Evolutionary conservation across 30 jellyfish, hydroid and myxozoan genomes (phyloP), one percentile per base, ranked within the genome.

Genomic region (Hydra vulgaris): DNA sequence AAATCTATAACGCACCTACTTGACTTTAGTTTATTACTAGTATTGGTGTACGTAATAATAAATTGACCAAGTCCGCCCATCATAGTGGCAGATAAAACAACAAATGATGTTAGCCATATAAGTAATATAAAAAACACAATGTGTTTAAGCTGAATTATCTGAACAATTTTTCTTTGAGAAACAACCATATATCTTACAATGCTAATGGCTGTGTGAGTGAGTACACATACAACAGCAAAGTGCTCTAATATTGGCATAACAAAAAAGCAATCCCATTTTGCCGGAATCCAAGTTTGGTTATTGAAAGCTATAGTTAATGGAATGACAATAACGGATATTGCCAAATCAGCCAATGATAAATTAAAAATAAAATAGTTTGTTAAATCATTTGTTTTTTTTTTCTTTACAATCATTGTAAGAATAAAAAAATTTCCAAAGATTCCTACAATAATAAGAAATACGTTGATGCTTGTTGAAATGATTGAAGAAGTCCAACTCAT

Each of bases 171-270:
- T 27, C 95, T 89, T 71, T 81, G 75, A 23, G 53, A 71, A 18
- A 88, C 88, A 21, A 84, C 79, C 70, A 70, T 77, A 81, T 78
- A 79, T 8, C 96, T 87, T 18, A 73, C 74, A 24, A 88, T 25
- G 26, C 91, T 90, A 40, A 88, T 53, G 15, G 95, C 87, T 18
- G 96, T 79, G 73, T 88, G 96, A 19, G 96, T 88, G 67, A 88
- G 76, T 17, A 88, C 95, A 0, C 95, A 88, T 12, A 88, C 96
- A 67, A 94, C 96, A 27, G 88, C 96, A 73, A 88, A 79, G 69
- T 83, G 79, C 56, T 88, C 96, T 15, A 89, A 87, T 16, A 88
- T 73, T 74, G 91, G 88, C 20, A 84, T 83, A 15, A 88, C 74
- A 54, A 76, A 76, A 67, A 80, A 79, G 79, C 96, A 88, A 16